Base-by-base conservation (phyloP, 1,140 invertebrate species). In the Meloidogyne floridensis region DNA sequence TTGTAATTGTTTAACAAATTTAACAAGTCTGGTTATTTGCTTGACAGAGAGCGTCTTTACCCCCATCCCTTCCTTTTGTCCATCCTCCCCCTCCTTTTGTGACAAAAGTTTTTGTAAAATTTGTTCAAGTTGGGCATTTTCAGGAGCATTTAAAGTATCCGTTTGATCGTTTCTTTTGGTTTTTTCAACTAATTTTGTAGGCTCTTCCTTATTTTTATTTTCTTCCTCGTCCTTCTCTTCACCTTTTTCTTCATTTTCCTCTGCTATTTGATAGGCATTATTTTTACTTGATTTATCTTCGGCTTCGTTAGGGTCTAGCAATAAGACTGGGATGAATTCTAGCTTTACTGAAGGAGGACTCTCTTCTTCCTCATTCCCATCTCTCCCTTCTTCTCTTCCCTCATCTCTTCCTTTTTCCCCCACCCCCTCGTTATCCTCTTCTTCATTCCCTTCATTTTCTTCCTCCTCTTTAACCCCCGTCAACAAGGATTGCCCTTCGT, bases 91-190 rank as follows among this genome's bases (percentile, higher is more conserved):
- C 1, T 86, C 74, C n/a, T 65, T 65, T 65, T 65, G 59, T 65
- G 7, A 65, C 8, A 86, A 77, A 65, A 87, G 65, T 13, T 83
- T 75, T 20, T 80, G 69, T 4, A 86, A 77, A 51, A 82, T 85
- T 54, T 84, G 75, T 43, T 86, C 82, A 51, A 86, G 80, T 75
- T 87, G 75, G 69, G 69, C 75, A 10, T 87, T 81, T 18, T 87
- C 86, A 9, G 77, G 73, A 3, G 53, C 75, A 42, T 43, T 86
- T 32, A 85, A 70, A 54, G 5, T 18, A 11, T 79, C 65, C 43
- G 6, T 2, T 18, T 18, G 20, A 3, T 8, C 3, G 10, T 20
- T 53, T 47, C 75, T 80, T 53, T 42, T 42, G 77, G 20, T 32
- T 69, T 59, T 79, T 51, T 70, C 56, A 13, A 18, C 18, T 32